These are phyloP conservation scores for Lithobius niger DNA, from an alignment of 1,140 invertebrate species.

Conservation along the genomic window DNA sequence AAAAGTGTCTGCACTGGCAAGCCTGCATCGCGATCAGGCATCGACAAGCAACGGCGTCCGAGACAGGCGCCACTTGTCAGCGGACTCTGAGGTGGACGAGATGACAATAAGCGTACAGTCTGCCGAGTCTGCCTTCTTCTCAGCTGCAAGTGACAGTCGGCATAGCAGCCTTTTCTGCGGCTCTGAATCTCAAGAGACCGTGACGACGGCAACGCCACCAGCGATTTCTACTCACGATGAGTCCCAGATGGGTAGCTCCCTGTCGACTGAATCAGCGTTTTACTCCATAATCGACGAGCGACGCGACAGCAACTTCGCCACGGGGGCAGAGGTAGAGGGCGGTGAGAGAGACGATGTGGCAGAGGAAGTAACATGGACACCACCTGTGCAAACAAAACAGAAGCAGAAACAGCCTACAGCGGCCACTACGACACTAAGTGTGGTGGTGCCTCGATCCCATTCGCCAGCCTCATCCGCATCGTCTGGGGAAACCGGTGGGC, in stretches of 20 bases:
- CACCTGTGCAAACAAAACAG: not conserved
- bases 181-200: conserved; percentile 17
- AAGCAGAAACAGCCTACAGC: not conserved
- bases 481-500: conserved; percentile 71
- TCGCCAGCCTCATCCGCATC: conserved; percentile 28
- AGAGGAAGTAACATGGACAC: not conserved
- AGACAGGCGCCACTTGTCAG: not conserved
- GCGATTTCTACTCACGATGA: conserved; percentile 4
- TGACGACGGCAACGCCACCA: no score
- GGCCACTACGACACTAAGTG: not conserved
- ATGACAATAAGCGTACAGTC: conserved; percentile 17
- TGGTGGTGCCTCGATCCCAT: not conserved
- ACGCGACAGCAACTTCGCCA: conserved; percentile 19
- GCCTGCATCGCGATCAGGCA: not conserved
- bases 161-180: conserved; percentile 19
- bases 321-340: not conserved
- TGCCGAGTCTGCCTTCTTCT: conserved; percentile 25
- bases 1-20: not conserved
- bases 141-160: conserved; percentile 21
- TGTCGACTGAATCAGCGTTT: conserved; percentile 16
- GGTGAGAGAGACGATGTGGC: not conserved
- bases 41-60: not conserved
- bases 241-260: conserved; percentile 9
- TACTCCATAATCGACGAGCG: conserved; percentile 5
- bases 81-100: conserved; percentile 12